Evolutionary conservation across 2,113 vertebrate genomes (phyloP), one percentile per base, ranked within the genome.

Genomic region (Anguilla japonica): DNA sequence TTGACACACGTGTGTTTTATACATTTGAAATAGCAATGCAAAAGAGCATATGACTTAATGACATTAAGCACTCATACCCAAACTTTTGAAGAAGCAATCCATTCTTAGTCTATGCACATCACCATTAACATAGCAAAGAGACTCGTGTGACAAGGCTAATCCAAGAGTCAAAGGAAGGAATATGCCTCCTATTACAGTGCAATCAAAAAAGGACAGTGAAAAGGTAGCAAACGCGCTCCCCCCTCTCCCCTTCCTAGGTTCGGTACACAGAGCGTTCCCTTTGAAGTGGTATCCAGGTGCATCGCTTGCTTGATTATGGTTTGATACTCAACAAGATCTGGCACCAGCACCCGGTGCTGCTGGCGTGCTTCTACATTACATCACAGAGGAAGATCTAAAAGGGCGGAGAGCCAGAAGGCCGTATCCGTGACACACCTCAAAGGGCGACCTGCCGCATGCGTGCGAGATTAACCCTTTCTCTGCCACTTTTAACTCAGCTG

Each of bases 311-410:
- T 90, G 89, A 93, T 90, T 92, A 93, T 71, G 88, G 83, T 86
- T 88, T 89, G 71, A 87, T 89, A 91, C 87, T 86, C 87, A 92
- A 91, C 88, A 87, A 90, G 88, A 91, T 89, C 88, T 91, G 89
- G 85, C 53, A 83, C 89, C 89, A 18, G 41, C 29, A 89, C 84
- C 34, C 86, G 84, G 41, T 85, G 88, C 85, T 89, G 87, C 88
- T 91, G 90, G 91, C 91, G 88, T 90, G 87, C 89, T 88, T 92
- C 87, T 90, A 92, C 87, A 82, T 93, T 90, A 91, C 90, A 92
- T 91, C 84, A 88, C 75, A 57, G 79, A 88, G 86, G 67, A 80
- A 85, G 87, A 90, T 91, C 91, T 87, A 34, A 40, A 79, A 80
- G 78, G n/a, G 41, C 40, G 79, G 41, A 67, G 26, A 41, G 85